phyloP scores from a whole-genome alignment of 2,797 vertebrate genomes.

The Meda fulgida region DNA sequence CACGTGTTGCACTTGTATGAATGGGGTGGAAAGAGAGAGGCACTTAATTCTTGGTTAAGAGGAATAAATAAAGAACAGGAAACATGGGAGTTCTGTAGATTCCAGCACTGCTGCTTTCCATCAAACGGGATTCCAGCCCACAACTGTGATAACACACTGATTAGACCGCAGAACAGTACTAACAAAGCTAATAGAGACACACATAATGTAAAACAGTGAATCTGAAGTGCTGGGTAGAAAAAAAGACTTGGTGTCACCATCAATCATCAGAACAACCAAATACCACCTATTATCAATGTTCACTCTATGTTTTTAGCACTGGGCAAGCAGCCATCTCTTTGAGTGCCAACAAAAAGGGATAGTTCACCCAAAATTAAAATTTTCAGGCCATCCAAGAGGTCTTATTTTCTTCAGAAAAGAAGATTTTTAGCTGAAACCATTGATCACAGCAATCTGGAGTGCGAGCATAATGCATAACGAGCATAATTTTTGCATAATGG shows the following conservation, averaged over 20 bases:
- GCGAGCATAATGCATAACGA: too few relatives aligned
- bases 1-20: slow-evolving; percentile 4
- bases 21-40: slow-evolving; percentile 24
- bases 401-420: background rate
- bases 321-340: background rate
- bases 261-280: background rate
- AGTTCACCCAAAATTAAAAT: too few relatives aligned
- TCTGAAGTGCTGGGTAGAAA: background rate
- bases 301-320: background rate
- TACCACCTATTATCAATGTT: background rate
- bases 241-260: background rate
- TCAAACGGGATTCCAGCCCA: background rate
- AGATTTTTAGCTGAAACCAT: too few relatives aligned
- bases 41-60: slow-evolving; percentile 18
- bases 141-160: background rate
- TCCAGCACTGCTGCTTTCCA: background rate
- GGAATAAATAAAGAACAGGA: slow-evolving; percentile 26
- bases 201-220: background rate
- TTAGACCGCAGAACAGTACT: background rate
- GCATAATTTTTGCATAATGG: too few relatives aligned
- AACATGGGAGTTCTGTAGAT: background rate
- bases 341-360: background rate
- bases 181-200: background rate
- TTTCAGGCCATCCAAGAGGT: too few relatives aligned
- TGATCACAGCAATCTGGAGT: too few relatives aligned